Evolutionary conservation across 2,888 invertebrate genomes (phyloP).

Genomic region (Tinea semifulvella): DNA sequence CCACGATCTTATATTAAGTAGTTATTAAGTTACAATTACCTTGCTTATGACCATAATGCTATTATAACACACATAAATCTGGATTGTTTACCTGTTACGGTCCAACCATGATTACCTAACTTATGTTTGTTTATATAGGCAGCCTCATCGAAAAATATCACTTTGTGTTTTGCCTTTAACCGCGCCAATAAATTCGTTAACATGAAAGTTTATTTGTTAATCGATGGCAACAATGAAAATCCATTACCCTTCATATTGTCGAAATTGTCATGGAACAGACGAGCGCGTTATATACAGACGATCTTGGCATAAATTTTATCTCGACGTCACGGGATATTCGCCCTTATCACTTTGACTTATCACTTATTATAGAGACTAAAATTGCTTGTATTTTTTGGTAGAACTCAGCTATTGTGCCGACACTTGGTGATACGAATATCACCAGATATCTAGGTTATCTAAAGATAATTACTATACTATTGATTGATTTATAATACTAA

Average conservation of each 20-base stretch:
- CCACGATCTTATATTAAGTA: too few relatives aligned
- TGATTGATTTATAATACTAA: too few relatives aligned
- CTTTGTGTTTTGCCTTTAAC: constrained; percentile 1
- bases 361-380: neutral
- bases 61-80: too few relatives aligned
- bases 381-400: neutral
- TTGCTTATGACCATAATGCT: too few relatives aligned
- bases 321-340: neutral
- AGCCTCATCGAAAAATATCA: too few relatives aligned
- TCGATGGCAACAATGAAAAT: constrained; percentile 8
- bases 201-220: constrained; percentile 7
- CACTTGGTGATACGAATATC: neutral
- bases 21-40: too few relatives aligned
- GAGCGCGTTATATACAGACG: constrained; percentile 5
- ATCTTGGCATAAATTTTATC: neutral
- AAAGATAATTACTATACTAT: constrained; percentile 5
- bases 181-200: neutral
- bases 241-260: constrained; percentile 4
- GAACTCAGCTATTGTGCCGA: neutral
- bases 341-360: neutral
- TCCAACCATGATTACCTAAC: too few relatives aligned
- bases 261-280: constrained; percentile 1
- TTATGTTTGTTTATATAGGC: too few relatives aligned
- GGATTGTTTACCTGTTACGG: too few relatives aligned
- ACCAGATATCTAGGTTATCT: neutral